A percentile compares a stretch with the other conserved stretches of the same genome.
phyloP scores from a whole-genome alignment of 2,113 vertebrate species.

The Neotoma lepida region DNA sequence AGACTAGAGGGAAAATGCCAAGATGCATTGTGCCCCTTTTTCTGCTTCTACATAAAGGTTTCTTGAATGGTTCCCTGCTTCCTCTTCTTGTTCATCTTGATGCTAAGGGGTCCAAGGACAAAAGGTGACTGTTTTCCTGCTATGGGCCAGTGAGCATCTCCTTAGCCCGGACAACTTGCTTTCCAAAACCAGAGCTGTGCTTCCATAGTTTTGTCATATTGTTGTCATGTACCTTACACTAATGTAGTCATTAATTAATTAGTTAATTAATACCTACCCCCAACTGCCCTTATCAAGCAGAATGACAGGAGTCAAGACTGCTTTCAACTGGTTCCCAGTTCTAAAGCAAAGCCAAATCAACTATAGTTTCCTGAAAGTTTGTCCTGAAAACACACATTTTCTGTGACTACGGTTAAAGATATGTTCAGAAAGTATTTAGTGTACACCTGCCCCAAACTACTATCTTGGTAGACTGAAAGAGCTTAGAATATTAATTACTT shows the following conservation, averaged over 20 bases:
- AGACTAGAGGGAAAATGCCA: not conserved
- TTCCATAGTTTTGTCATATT: not conserved
- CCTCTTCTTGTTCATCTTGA: constrained; percentile 30
- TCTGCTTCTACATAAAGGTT: not conserved
- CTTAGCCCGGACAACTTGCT: not conserved
- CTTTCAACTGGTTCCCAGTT: not conserved
- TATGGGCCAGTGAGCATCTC: not conserved
- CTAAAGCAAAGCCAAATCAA: constrained; percentile 54
- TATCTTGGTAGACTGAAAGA: not conserved
- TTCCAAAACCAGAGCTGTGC: not conserved
- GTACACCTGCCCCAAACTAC: not conserved
- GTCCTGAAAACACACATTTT: not conserved
- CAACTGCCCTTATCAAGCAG: not conserved
- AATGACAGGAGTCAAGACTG: not conserved
- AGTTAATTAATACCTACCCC: not conserved
- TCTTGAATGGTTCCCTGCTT: not conserved
- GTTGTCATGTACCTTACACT: not conserved
- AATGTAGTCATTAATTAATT: not conserved
- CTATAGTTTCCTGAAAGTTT: not conserved
- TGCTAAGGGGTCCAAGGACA: not conserved
- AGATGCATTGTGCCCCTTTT: not conserved
- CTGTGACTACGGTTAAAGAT: not conserved
- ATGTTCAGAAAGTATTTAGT: constrained; percentile 7
- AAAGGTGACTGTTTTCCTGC: not conserved
- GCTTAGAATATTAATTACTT: constrained; percentile 83